phyloP scores from a whole-genome alignment of 2,113 vertebrate genomes.

The Corvus cornix region DNA sequence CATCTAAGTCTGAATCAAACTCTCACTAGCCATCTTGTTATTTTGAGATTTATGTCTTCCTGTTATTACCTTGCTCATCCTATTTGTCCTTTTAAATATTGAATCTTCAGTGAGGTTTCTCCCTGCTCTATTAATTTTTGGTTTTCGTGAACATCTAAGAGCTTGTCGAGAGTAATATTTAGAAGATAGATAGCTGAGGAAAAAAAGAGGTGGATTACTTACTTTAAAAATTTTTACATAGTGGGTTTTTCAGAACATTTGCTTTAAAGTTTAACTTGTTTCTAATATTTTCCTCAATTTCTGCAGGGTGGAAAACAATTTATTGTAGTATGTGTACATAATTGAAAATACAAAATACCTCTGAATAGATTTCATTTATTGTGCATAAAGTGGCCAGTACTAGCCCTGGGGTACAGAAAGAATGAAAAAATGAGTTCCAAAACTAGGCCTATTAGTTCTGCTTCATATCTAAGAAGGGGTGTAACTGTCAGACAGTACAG shows the following conservation, averaged over 20 bases:
- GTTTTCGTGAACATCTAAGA: not conserved
- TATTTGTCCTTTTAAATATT: not conserved
- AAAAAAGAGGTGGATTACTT: not conserved
- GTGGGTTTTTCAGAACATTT: not conserved
- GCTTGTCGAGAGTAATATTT: not conserved
- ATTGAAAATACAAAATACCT: not conserved
- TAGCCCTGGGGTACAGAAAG: not conserved
- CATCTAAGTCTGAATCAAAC: not conserved
- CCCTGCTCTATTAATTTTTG: not conserved
- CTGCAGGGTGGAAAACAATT: not conserved
- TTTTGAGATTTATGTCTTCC: not conserved
- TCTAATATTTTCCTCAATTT: not conserved
- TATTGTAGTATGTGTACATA: not conserved
- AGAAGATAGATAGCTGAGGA: not conserved
- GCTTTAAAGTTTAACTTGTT: not conserved
- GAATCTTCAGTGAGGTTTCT: not conserved
- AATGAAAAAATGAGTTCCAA: not conserved
- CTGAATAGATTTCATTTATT: not conserved
- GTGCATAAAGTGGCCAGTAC: not conserved
- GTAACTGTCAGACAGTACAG: not conserved
- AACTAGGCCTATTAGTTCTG: not conserved
- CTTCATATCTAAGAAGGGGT: not conserved
- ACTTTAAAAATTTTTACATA: not conserved
- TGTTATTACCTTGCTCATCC: not conserved
- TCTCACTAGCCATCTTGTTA: not conserved